Base-by-base conservation (phyloP, 2,113 vertebrate genomes). In the Cyanoliseus patagonus region DNA sequence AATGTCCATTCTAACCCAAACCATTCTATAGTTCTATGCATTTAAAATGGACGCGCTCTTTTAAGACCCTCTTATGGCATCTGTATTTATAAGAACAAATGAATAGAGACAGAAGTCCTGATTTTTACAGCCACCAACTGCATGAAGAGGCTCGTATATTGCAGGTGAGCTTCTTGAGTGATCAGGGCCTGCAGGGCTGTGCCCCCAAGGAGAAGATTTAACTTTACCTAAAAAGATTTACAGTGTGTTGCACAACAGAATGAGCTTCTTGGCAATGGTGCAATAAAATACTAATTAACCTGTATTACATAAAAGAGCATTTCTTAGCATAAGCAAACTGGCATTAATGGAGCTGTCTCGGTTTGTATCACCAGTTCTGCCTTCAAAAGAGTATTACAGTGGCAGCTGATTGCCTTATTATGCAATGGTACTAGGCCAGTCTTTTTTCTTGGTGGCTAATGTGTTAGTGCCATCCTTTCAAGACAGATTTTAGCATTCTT, bases 271-370 rank as follows among this genome's bases (percentile, higher is more conserved):
- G 74, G 46, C 63, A 53, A 31, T n/a, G 41, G 24, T 84, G 41
- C 81, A 83, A 49, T 83, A 79, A 81, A 96, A 91, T 35, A 69
- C 7, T 52, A 69, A 89, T 79, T 66, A 87, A 72, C 14, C 25
- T 41, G 30, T 70, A 55, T 75, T 84, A 84, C 35, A 49, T 86
- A 87, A 78, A 92, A 84, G 35, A 51, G 11, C 14, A 25, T 84
- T 82, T 88, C 62, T 82, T 82, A 94, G 49, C 39, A 37, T 64
- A 57, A 90, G 31, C 80, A 88, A 95, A 88, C 55, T 88, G 73
- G 19, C 68, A 86, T 78, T 91, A 88, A 74, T 90, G 46, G 83
- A 95, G 46, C 28, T 77, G 37, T 83, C 49, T 92, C 51, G 35
- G 51, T 55, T 63, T 93, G 37, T 46, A 67, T 66, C 59, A 52